phyloP scores from a whole-genome alignment of 2,888 invertebrate species.

The Sympetrum striolatum region DNA sequence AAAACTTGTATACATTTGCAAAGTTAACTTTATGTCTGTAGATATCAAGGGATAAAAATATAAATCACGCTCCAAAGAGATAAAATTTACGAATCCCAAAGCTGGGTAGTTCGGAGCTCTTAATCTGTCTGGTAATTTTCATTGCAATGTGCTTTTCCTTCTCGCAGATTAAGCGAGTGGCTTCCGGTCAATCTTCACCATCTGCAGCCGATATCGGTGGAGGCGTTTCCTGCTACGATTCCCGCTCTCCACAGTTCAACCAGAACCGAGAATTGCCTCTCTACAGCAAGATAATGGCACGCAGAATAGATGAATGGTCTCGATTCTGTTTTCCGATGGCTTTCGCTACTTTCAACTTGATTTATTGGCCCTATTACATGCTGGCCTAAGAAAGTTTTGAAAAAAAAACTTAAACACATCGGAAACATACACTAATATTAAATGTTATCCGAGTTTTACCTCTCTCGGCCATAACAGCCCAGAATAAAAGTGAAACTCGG shows the following conservation, averaged over 20 bases:
- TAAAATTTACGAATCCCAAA: too few relatives aligned
- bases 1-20: too few relatives aligned
- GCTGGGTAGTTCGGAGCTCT: too few relatives aligned
- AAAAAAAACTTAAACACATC: neutral
- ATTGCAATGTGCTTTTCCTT: neutral
- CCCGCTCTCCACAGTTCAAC: neutral
- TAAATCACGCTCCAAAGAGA: too few relatives aligned
- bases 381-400: neutral
- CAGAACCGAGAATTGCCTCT: neutral
- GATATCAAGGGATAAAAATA: too few relatives aligned
- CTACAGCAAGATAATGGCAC: constrained; percentile 52
- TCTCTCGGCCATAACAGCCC: neutral
- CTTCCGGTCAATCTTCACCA: constrained; percentile 2
- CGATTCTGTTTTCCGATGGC: constrained; percentile 59
- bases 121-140: too few relatives aligned
- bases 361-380: constrained; percentile 61
- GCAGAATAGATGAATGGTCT: constrained; percentile 59
- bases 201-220: constrained; percentile 11
- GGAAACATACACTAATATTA: neutral
- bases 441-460: neutral
- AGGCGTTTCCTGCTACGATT: constrained; percentile 35
- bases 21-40: too few relatives aligned
- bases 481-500: neutral
- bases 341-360: constrained; percentile 59
- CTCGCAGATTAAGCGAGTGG: neutral